Base-by-base conservation (phyloP, 2,113 vertebrate species). In the Leptosomus discolor region DNA sequence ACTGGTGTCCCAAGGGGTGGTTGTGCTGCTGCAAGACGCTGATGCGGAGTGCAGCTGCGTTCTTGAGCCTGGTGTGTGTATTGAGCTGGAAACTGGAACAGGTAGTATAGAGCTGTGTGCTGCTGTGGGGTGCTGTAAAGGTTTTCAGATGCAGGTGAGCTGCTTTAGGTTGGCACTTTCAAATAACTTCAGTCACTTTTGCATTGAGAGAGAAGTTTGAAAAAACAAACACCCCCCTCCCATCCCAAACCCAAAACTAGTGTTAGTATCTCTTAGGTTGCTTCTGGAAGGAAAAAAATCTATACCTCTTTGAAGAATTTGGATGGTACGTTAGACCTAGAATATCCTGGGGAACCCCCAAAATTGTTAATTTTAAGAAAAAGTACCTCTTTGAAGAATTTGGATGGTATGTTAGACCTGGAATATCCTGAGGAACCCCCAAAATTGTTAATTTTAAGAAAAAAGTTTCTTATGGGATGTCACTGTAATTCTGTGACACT, bases 211-310 rank as follows among this genome's bases (percentile, higher is more conserved):
- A 20, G 13, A n/a, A 29, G 30, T 20, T 78, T 45, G 15, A 71
- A 76, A 76, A 64, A 57, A 4, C 36, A 30, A 39, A 32, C 6
- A 4, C 1, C 1, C 1, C 1, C 2, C 7, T 2, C 3, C 2
- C 3, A 29, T 32, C 34, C 36, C 12, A 46, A 57, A 10, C 23
- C 6, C 34, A 9, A n/a, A 65, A n/a, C 20, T 45, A 11, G 22
- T 23, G 7, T 71, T 76, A 37, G 1, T 13, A 8, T 86, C 48
- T 73, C 34, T 79, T 11, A 12, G 16, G 5, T 54, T 73, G 13
- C 43, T 76, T 71, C 43, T 69, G 18, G 71, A 48, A 86, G 30
- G 76, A 43, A 64, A 90, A 85, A 65, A 78, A 11, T n/a, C n/a
- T n/a, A n/a, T n/a, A n/a, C n/a, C 15, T 51, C 50, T 37, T 16